These are phyloP conservation scores for Illadopsis cleaveri DNA, from an alignment of 2,113 vertebrate genomes.

Conservation along the genomic window DNA sequence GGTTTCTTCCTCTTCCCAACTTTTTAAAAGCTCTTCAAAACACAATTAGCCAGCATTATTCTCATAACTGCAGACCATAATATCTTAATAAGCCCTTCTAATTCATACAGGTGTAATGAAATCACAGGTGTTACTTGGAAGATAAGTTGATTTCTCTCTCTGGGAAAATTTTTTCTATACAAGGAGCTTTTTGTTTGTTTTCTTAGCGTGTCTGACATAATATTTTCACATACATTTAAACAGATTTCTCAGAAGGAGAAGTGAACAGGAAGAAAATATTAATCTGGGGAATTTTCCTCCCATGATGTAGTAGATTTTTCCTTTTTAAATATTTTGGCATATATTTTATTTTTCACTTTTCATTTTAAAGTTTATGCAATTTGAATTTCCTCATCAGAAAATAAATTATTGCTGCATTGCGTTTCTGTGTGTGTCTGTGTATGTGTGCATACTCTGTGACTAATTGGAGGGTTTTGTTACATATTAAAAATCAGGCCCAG, in stretches of 20 bases:
- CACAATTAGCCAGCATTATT: slow-evolving; percentile 1
- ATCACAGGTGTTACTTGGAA: not conserved
- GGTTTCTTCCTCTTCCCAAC: not conserved
- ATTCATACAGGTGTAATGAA: not conserved
- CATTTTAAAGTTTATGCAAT: not conserved
- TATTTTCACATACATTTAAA: not conserved
- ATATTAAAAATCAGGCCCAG: not conserved
- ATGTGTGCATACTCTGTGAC: not conserved
- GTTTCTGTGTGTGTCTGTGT: not conserved
- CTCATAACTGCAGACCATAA: not conserved
- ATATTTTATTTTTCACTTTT: not conserved
- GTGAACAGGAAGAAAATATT: not conserved
- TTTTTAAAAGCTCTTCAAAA: not conserved
- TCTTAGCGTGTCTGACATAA: not conserved
- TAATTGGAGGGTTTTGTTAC: not conserved
- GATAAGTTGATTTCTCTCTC: not conserved
- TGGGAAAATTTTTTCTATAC: not conserved
- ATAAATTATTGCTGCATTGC: not conserved
- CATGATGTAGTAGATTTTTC: not conserved
- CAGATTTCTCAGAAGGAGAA: not conserved
- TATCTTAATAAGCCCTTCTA: not conserved
- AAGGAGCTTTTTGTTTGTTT: not conserved
- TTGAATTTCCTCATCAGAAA: not conserved
- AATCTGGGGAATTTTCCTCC: not conserved
- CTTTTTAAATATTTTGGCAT: not conserved